A percentile compares a stretch with the other conserved stretches of the same genome.
phyloP scores from a whole-genome alignment of 2,797 vertebrate species.

The Characodon lateralis region DNA sequence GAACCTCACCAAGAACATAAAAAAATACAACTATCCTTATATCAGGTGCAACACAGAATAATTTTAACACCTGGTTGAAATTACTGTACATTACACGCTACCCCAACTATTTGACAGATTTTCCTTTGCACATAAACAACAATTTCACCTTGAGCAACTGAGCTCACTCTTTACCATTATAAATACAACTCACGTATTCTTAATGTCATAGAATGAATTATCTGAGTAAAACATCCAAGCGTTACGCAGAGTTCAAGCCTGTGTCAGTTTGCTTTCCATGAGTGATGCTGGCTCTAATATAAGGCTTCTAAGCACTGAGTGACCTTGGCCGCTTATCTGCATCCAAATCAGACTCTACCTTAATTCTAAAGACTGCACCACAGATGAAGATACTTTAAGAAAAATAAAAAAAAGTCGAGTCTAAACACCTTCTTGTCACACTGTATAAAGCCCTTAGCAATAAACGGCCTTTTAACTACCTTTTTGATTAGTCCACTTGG shows the following conservation, averaged over 20 bases:
- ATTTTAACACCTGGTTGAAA: no score
- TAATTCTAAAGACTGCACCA: constrained; percentile 50
- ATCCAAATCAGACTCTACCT: constrained; percentile 55
- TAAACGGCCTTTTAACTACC: constrained; percentile 37
- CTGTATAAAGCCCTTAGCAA: constrained; percentile 44
- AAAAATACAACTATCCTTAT: no score
- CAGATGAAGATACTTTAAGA: constrained; percentile 42
- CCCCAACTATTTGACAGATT: no score
- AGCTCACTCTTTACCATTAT: no score
- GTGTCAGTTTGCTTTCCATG: constrained; percentile 44
- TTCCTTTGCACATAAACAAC: no score
- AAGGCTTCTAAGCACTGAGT: constrained; percentile 38
- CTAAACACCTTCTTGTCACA: constrained; percentile 43
- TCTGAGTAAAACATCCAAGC: constrained; percentile 34
- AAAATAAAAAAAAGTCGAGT: constrained; percentile 9
- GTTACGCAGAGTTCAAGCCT: constrained; percentile 35
- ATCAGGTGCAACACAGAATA: no score
- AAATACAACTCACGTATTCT: constrained; percentile 4
- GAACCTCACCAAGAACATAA: no score
- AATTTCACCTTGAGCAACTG: no score
- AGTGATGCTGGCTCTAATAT: constrained; percentile 41
- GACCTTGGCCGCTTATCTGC: constrained; percentile 69
- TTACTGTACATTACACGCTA: no score
- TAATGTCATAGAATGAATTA: constrained; percentile 35
- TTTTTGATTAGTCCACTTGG: constrained; percentile 66